Evolutionary conservation across 2,888 invertebrate genomes (phyloP).

Genomic region (Sclerodermus sp.): DNA sequence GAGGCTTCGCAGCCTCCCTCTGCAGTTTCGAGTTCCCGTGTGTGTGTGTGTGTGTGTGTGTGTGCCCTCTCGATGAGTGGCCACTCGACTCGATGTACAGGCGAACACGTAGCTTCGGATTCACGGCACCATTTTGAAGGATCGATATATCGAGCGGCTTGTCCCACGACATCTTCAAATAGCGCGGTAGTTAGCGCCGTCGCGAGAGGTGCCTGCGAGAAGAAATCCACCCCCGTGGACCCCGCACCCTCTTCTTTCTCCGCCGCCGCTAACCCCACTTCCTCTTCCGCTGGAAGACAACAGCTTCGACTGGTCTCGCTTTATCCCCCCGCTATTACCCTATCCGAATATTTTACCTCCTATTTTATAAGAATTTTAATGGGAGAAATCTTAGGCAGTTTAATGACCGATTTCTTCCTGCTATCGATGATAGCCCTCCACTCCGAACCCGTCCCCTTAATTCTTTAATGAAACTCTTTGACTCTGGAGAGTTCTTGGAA

Average conservation of each 20-base stretch:
- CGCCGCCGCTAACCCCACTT: slow-evolving; percentile 26
- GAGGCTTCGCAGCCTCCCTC: too few species aligned
- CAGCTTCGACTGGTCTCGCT: neutral
- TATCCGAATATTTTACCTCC: neutral
- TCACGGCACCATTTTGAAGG: slow-evolving; percentile 50
- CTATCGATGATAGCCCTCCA: too few species aligned
- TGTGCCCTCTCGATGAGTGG: slow-evolving; percentile 32
- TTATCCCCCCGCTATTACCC: neutral
- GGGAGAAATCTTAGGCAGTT: too few species aligned
- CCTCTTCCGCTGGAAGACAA: slow-evolving; percentile 4
- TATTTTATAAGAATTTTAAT: too few species aligned
- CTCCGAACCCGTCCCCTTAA: too few species aligned
- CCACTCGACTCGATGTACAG: slow-evolving; percentile 35
- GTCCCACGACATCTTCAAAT: slow-evolving; percentile 34
- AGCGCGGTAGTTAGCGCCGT: slow-evolving; percentile 34
- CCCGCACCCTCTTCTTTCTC: slow-evolving; percentile 5
- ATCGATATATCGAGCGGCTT: slow-evolving; percentile 51
- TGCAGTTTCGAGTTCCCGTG: too few species aligned
- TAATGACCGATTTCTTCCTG: too few species aligned
- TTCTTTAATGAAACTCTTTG: too few species aligned
- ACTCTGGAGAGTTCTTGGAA: too few species aligned
- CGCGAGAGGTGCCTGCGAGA: slow-evolving; percentile 11
- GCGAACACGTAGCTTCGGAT: slow-evolving; percentile 40
- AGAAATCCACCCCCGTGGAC: neutral
- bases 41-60: neutral